phyloP scores from a whole-genome alignment of 2,113 vertebrate species.

The Neodon shergylaensis region DNA sequence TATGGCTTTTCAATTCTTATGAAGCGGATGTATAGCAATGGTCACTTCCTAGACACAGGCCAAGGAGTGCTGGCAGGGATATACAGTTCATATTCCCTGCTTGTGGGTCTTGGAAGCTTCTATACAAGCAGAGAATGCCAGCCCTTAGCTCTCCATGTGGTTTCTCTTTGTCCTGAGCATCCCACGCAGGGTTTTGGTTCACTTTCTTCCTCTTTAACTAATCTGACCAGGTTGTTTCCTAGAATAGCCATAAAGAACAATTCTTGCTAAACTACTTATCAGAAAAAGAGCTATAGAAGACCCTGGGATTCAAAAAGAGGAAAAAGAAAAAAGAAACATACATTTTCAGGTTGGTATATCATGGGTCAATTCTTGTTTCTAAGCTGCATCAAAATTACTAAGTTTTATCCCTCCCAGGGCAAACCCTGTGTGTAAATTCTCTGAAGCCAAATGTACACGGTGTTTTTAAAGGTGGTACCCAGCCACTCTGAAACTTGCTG shows the following conservation, averaged over 20 bases:
- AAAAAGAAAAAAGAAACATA: slow-evolving; percentile 5
- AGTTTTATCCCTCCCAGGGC: neutral
- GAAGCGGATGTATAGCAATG: neutral
- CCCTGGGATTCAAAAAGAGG: slow-evolving; percentile 34
- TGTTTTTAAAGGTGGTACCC: too few relatives aligned
- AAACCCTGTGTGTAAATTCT: neutral
- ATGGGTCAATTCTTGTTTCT: neutral
- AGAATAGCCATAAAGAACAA: neutral
- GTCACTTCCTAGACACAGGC: neutral
- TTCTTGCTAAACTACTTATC: neutral
- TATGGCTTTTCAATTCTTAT: neutral
- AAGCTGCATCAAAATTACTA: neutral
- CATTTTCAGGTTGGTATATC: neutral
- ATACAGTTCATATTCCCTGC: neutral
- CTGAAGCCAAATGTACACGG: neutral
- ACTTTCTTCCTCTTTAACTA: neutral
- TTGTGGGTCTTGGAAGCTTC: neutral
- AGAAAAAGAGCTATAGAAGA: neutral
- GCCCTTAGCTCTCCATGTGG: neutral
- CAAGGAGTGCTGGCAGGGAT: neutral
- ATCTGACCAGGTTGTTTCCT: neutral
- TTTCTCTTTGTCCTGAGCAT: neutral
- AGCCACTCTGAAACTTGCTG: neutral
- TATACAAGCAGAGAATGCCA: neutral
- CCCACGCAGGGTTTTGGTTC: neutral